Conservation (phyloP, 2,113 vertebrate species). For the Ictalurus punctatus region DNA sequence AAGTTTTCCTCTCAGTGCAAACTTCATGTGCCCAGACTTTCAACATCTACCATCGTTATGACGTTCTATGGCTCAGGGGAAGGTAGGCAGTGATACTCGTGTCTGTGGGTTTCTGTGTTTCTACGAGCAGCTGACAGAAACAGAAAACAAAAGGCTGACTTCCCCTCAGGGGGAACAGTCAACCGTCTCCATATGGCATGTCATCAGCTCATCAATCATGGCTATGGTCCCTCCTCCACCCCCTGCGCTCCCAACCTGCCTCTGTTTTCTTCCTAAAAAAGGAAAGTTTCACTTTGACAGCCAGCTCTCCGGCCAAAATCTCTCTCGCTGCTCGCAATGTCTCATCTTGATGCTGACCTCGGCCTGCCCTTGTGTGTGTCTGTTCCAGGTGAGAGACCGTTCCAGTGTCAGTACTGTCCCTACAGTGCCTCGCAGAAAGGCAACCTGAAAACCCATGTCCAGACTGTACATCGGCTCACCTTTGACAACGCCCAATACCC, state of each 20-base stretch:
- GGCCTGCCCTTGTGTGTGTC: conserved; percentile 56
- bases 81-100: conserved; percentile 55
- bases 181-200: conserved; percentile 72
- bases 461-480: conserved; percentile 57
- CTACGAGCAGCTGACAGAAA: conserved; percentile 66
- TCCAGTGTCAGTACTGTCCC: conserved; percentile 76
- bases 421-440: conserved; percentile 87
- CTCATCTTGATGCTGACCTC: conserved; percentile 50
- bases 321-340: conserved; percentile 29
- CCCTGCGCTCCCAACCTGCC: conserved; percentile 49
- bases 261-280: conserved; percentile 50
- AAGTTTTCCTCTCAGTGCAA: conserved; percentile 46
- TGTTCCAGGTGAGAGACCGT: conserved; percentile 78
- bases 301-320: conserved; percentile 40
- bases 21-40: conserved; percentile 52
- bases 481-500: conserved; percentile 61
- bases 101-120: conserved; percentile 53
- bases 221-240: conserved; percentile 58
- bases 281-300: conserved; percentile 50
- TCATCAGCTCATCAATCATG: conserved; percentile 71
- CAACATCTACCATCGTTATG: conserved; percentile 50
- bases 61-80: conserved; percentile 57
- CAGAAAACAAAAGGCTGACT: conserved; percentile 66
- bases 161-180: conserved; percentile 69
- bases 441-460: conserved; percentile 75